phyloP scores from a whole-genome alignment of 1,140 invertebrate species.

The Drosophila auraria region DNA sequence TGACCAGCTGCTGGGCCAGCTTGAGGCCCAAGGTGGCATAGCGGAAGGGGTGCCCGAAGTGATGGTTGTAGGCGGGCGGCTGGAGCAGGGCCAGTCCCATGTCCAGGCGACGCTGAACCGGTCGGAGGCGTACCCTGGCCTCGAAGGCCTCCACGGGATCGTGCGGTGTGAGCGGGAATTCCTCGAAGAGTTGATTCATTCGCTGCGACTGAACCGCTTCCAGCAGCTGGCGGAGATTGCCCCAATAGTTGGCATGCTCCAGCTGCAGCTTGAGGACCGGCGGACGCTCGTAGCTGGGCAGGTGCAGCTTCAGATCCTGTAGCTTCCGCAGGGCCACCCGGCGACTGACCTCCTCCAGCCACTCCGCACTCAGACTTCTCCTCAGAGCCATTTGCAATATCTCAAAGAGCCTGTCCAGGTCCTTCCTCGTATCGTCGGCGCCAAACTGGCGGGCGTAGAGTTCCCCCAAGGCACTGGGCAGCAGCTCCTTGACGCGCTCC shows the following conservation, averaged over 20 bases:
- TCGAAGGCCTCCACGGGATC: slow-evolving; percentile 72
- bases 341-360: slow-evolving; percentile 67
- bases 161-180: slow-evolving; percentile 20
- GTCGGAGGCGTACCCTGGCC: slow-evolving; percentile 82
- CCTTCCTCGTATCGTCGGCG: slow-evolving; percentile 23
- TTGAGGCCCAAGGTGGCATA: slow-evolving; percentile 97
- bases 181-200: slow-evolving; percentile 51
- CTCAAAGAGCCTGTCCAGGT: slow-evolving; percentile 37
- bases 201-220: slow-evolving; percentile 43
- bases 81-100: slow-evolving; percentile 98
- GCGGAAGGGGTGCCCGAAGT: slow-evolving; percentile 95
- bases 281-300: slow-evolving; percentile 55
- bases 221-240: slow-evolving; percentile 62
- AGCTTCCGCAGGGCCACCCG: slow-evolving; percentile 63
- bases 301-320: slow-evolving; percentile 32
- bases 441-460: slow-evolving; percentile 61
- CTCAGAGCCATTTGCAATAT: slow-evolving; percentile 57
- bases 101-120: slow-evolving; percentile 98
- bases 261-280: slow-evolving; percentile 45
- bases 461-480: slow-evolving; percentile 69
- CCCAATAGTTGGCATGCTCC: slow-evolving; percentile 69
- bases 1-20: slow-evolving; percentile 96
- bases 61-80: slow-evolving; percentile 95
- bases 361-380: slow-evolving; percentile 54
- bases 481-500: slow-evolving; percentile 36